These are phyloP conservation scores for Eurytoma californica DNA, from an alignment of 2,888 invertebrate species.

Conservation along the genomic window DNA sequence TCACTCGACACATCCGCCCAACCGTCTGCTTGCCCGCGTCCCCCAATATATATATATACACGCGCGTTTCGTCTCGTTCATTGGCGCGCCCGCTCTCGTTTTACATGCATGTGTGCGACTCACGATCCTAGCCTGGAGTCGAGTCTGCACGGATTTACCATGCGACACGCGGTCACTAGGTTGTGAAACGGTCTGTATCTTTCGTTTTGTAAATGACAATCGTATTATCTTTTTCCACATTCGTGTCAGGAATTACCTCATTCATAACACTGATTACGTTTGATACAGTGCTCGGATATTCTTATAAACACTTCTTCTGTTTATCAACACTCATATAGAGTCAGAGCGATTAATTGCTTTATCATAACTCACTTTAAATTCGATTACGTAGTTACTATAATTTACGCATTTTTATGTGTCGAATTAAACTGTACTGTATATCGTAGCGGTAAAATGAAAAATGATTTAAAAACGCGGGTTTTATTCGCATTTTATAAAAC, in stretches of 20 bases:
- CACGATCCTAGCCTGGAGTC: not conserved
- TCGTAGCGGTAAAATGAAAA: too few species aligned
- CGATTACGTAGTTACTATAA: too few species aligned
- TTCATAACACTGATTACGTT: too few species aligned
- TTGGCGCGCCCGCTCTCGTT: slow-evolving; percentile 42
- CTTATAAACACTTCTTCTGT: too few species aligned
- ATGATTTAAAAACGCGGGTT: not conserved
- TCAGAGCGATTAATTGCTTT: too few species aligned
- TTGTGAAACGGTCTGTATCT: slow-evolving; percentile 21
- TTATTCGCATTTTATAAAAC: not conserved
- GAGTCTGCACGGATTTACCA: not conserved
- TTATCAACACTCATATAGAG: too few species aligned
- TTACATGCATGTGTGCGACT: slow-evolving; percentile 4
- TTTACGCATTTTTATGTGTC: too few species aligned
- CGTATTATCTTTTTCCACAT: too few species aligned
- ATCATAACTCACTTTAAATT: too few species aligned
- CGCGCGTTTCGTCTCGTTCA: slow-evolving; percentile 40
- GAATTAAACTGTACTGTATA: too few species aligned
- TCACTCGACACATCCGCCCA: slow-evolving; percentile 73
- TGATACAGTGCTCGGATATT: too few species aligned
- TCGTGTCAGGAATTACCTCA: too few species aligned
- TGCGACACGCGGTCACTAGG: slow-evolving; percentile 57
- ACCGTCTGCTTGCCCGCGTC: slow-evolving; percentile 54
- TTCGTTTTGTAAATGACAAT: not conserved
- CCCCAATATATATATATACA: slow-evolving; percentile 38